Conservation (phyloP, 2,113 vertebrate species). For the Arvicanthis niloticus region DNA sequence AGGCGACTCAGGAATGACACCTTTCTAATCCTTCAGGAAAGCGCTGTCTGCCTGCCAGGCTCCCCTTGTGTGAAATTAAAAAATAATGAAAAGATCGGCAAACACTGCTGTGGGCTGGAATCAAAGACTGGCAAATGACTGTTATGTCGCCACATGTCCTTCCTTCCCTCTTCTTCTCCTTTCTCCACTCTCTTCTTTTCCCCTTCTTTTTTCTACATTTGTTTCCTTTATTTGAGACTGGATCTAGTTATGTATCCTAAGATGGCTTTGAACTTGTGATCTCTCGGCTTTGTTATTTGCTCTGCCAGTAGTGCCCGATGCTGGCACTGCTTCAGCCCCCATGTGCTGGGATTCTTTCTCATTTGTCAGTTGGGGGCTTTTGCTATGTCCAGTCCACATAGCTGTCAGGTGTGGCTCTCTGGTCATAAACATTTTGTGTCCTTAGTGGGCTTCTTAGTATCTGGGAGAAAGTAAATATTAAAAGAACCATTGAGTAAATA, state of each 20-base stretch:
- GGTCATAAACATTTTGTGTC: background rate
- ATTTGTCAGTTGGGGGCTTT: background rate
- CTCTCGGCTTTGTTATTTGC: too few species aligned
- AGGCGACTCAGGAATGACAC: background rate
- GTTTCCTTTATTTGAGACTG: background rate
- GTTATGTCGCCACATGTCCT: background rate
- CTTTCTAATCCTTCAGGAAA: background rate
- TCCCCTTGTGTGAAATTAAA: constrained; percentile 50
- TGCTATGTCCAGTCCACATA: background rate
- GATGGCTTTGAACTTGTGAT: background rate
- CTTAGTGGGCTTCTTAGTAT: background rate
- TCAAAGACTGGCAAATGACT: background rate
- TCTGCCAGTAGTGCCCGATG: too few species aligned
- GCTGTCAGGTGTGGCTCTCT: background rate
- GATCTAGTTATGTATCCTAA: background rate
- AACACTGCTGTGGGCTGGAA: background rate
- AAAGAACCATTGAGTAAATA: background rate
- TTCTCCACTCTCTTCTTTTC: too few species aligned
- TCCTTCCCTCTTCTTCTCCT: background rate
- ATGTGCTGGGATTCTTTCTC: background rate
- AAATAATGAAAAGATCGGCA: background rate
- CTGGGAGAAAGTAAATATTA: background rate
- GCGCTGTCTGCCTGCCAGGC: background rate
- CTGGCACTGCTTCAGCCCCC: too few species aligned
- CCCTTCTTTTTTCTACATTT: background rate